Percentiles rank a stretch among this genome's conserved stretches.
Conservation (phyloP, 2,888 invertebrate species). For the Calliphora vomitoria region DNA sequence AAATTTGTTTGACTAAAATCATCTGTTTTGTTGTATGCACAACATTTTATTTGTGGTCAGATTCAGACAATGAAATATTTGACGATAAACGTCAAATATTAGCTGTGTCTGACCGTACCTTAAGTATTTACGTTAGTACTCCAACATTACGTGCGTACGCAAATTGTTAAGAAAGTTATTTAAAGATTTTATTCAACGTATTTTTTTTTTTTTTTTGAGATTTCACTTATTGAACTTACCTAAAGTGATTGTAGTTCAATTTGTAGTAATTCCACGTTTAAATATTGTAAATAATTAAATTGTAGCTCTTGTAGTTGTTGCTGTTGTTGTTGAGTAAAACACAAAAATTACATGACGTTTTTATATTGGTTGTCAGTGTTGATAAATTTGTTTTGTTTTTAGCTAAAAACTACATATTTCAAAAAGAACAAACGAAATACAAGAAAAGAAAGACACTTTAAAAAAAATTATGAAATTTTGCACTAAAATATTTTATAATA, state of each 20-base stretch:
- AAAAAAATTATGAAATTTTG: slow-evolving; percentile 58
- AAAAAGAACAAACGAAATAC: slow-evolving; percentile 2
- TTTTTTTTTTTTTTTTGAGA: not conserved
- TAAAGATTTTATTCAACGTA: too few species aligned
- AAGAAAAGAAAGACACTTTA: slow-evolving; percentile 7
- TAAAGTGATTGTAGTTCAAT: not conserved
- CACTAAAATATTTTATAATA: not conserved
- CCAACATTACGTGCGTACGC: not conserved
- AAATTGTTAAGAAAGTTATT: not conserved
- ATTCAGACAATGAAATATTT: too few species aligned
- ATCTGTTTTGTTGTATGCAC: too few species aligned
- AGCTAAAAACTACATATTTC: slow-evolving; percentile 19
- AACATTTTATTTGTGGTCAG: too few species aligned
- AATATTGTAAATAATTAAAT: slow-evolving; percentile 16
- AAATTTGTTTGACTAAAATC: too few species aligned
- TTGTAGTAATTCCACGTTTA: not conserved
- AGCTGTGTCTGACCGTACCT: too few species aligned
- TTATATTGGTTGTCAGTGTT: slow-evolving; percentile 20
- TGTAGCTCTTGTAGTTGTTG: not conserved
- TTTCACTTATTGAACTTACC: slow-evolving; percentile 7
- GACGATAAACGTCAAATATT: too few species aligned
- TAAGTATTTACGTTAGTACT: not conserved
- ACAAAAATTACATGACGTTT: slow-evolving; percentile 26
- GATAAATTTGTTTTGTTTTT: slow-evolving; percentile 25
- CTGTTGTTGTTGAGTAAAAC: not conserved